A percentile compares a stretch with the other conserved stretches of the same genome.
phyloP scores from a whole-genome alignment of 2,888 invertebrate genomes.

The Watsonalla binaria region DNA sequence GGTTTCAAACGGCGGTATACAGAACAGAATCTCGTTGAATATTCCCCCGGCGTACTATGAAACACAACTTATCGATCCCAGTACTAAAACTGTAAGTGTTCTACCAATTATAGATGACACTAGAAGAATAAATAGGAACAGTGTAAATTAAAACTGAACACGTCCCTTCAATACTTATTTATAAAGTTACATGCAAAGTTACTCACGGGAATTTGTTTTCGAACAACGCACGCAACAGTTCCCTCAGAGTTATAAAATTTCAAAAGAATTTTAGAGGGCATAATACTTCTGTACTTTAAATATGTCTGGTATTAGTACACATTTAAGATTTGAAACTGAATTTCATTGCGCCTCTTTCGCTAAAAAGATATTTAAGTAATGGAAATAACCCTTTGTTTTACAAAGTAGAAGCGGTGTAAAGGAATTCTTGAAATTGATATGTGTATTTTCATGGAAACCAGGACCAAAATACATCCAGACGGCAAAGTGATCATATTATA shows the following conservation, averaged over 20 bases:
- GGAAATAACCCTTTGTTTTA: not conserved
- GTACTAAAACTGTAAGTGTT: constrained; percentile 50
- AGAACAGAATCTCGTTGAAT: constrained; percentile 33
- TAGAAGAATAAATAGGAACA: constrained; percentile 30
- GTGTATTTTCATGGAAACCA: too few relatives aligned
- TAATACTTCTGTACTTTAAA: not conserved
- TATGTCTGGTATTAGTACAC: not conserved
- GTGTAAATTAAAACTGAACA: constrained; percentile 15
- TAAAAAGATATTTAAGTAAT: not conserved
- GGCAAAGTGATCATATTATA: too few relatives aligned
- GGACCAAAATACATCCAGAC: too few relatives aligned
- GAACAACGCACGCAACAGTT: not conserved
- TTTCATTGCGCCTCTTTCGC: not conserved
- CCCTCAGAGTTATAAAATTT: not conserved
- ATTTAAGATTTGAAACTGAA: not conserved
- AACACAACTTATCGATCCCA: constrained; percentile 59
- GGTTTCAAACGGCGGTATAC: constrained; percentile 11
- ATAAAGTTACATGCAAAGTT: not conserved
- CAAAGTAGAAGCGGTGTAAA: not conserved
- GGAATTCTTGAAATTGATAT: too few relatives aligned
- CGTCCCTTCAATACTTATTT: constrained; percentile 18
- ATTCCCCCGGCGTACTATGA: constrained; percentile 45
- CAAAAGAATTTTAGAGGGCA: not conserved
- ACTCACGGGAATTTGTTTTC: not conserved
- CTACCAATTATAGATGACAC: constrained; percentile 48